phyloP scores from a whole-genome alignment of 2,888 invertebrate genomes.

The Dicyrtomina minuta region DNA sequence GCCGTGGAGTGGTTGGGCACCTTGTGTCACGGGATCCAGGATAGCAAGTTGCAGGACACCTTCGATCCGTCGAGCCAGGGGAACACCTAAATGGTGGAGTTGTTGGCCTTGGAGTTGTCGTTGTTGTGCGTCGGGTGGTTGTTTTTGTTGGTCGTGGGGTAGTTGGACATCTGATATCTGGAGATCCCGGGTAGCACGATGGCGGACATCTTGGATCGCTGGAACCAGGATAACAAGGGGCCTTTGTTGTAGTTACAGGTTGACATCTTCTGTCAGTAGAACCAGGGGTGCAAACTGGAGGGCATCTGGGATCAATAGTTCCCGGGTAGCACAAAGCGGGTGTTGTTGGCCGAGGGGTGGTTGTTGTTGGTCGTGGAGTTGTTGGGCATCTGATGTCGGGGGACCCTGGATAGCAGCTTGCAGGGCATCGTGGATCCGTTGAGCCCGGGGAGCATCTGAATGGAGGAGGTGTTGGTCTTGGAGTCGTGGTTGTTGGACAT shows the following conservation, averaged over 20 bases:
- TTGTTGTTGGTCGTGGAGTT: conserved; percentile 49
- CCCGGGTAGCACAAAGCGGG: conserved; percentile 16
- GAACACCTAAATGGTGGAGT: too few relatives aligned
- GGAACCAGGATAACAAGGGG: too few relatives aligned
- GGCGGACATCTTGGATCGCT: conserved; percentile 30
- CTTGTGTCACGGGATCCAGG: too few relatives aligned
- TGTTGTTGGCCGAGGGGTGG: not conserved
- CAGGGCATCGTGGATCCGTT: not conserved
- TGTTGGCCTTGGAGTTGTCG: too few relatives aligned
- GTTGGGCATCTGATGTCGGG: conserved; percentile 55
- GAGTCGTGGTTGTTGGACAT: conserved; percentile 12
- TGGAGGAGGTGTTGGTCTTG: too few relatives aligned
- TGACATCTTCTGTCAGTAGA: conserved; percentile 32
- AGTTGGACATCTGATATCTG: conserved; percentile 40
- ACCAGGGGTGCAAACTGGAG: conserved; percentile 45
- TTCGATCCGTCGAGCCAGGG: too few relatives aligned
- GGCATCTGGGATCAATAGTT: conserved; percentile 39
- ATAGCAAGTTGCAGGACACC: too few relatives aligned
- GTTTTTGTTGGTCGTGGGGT: too few relatives aligned
- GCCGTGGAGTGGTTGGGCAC: too few relatives aligned
- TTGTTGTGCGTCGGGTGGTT: too few relatives aligned
- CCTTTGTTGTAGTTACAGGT: too few relatives aligned
- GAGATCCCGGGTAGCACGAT: conserved; percentile 15
- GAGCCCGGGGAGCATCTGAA: conserved; percentile 1
- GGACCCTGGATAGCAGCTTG: conserved; percentile 27